Evolutionary conservation across 2,797 vertebrate genomes (phyloP), one percentile per base, ranked within the genome.

Genomic region (Esox lucius): DNA sequence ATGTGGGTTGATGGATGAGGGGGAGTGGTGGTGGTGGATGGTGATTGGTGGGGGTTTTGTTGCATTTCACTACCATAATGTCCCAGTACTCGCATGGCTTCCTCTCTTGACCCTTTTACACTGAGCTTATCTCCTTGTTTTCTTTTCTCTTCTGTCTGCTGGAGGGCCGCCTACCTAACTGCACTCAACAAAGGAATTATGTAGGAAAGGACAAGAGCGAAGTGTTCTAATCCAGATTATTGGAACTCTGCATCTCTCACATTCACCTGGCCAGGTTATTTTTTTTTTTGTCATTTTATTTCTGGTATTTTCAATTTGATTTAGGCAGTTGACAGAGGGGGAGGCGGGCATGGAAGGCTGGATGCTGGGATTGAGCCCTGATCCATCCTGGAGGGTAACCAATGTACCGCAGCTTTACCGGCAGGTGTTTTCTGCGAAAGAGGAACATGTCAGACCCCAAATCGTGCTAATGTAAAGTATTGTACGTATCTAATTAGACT

Each of bases 41-140:
- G 13, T 19, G 51, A 13, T 28, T 35, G 49, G 8, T 26, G 16
- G 80, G 70, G 77, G 39, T 66, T 75, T 80, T 84, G 81, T 82
- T 84, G 76, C 73, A 53, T 86, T 84, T 53, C 67, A 72, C 74
- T 33, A 31, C 71, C 78, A 83, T 79, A 73, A 15, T 71, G 80
- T 79, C 81, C 76, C 78, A 79, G 78, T 83, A 83, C 84, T 84
- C 75, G 70, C 80, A 81, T 46, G 79, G 59, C 46, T 59, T 82
- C 69, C 39, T 26, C 16, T 56, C 75, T 64, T 22, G 1, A n/a
- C 19, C 51, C 15, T 7, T 53, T 53, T 53, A 39, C 35, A 35
- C 35, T 53, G 53, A 53, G 4, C 51, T 53, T n/a, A 53, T n/a
- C 51, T 53, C 51, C 42, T 8, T 51, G 35, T 39, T 39, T 48